A percentile compares a stretch with the other conserved stretches of the same genome.
Conservation (phyloP, 2,797 vertebrate species). For the Gouania willdenowi region DNA sequence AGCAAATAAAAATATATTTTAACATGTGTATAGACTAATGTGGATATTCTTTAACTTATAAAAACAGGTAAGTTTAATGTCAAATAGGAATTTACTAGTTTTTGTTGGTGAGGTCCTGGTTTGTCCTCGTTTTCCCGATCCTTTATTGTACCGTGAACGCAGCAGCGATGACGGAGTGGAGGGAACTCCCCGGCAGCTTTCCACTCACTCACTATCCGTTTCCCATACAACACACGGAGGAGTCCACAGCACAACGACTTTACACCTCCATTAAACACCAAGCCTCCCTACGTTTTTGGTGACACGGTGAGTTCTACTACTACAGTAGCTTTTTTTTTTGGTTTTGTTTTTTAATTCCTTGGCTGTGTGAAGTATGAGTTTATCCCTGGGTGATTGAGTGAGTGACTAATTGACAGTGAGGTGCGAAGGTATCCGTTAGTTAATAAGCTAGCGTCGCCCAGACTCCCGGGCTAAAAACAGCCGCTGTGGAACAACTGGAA, state of each 20-base stretch:
- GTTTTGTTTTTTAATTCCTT: too few species aligned
- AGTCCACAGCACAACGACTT: conserved; percentile 5
- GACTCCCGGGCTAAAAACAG: conserved; percentile 8
- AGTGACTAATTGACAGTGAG: conserved; percentile 12
- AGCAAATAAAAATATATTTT: too few species aligned
- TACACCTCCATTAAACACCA: background rate
- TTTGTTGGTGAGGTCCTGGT: too few species aligned
- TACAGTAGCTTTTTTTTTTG: too few species aligned
- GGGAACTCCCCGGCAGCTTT: conserved; percentile 40
- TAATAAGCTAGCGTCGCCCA: conserved; percentile 5
- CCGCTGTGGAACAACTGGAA: background rate
- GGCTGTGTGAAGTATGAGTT: too few species aligned
- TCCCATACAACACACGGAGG: conserved; percentile 25
- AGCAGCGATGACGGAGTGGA: conserved; percentile 22
- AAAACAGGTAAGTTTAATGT: too few species aligned
- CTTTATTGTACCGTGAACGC: background rate
- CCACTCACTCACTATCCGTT: conserved; percentile 21
- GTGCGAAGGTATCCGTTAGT: conserved; percentile 16
- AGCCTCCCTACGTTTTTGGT: conserved; percentile 3
- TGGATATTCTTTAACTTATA: too few species aligned
- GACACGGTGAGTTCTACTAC: conserved; percentile 13
- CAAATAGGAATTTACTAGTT: too few species aligned
- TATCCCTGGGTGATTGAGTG: background rate
- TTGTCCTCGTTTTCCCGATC: background rate
- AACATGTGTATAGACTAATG: too few species aligned